A percentile compares a stretch with the other conserved stretches of the same genome.
Conservation (phyloP, 1,140 invertebrate genomes). For the Archivesica marissinica region DNA sequence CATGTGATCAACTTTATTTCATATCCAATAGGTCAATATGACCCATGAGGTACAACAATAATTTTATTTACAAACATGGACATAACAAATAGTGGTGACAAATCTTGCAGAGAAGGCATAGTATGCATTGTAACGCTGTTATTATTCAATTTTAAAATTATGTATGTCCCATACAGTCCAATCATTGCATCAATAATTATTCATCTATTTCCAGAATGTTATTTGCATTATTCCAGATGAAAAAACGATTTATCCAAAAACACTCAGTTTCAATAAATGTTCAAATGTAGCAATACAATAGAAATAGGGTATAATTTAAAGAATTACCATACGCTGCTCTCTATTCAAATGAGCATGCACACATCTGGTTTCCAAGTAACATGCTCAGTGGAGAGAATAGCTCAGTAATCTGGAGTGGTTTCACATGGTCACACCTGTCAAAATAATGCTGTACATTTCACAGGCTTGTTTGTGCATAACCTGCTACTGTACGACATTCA, state of each 20-base stretch:
- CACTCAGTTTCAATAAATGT: neutral
- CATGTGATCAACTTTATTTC: too few species aligned
- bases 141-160: too few species aligned
- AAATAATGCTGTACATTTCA: conserved; percentile 12
- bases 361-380: neutral
- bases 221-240: neutral
- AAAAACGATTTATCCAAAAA: neutral
- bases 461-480: conserved; percentile 3
- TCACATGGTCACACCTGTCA: conserved; percentile 40
- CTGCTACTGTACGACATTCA: conserved; percentile 4
- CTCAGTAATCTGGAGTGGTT: neutral
- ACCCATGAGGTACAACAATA: too few species aligned
- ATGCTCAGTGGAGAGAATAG: neutral
- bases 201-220: neutral
- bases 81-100: too few species aligned
- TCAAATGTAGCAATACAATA: neutral
- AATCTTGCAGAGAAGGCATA: too few species aligned
- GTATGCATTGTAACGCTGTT: too few species aligned
- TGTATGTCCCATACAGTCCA: too few species aligned
- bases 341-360: too few species aligned
- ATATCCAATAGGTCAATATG: too few species aligned
- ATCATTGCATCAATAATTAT: neutral
- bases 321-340: too few species aligned
- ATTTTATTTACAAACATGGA: too few species aligned
- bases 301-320: neutral